Evolutionary conservation across 2,113 vertebrate genomes (phyloP), one percentile per base, ranked within the genome.

Genomic region (Coryphaenoides rupestris): DNA sequence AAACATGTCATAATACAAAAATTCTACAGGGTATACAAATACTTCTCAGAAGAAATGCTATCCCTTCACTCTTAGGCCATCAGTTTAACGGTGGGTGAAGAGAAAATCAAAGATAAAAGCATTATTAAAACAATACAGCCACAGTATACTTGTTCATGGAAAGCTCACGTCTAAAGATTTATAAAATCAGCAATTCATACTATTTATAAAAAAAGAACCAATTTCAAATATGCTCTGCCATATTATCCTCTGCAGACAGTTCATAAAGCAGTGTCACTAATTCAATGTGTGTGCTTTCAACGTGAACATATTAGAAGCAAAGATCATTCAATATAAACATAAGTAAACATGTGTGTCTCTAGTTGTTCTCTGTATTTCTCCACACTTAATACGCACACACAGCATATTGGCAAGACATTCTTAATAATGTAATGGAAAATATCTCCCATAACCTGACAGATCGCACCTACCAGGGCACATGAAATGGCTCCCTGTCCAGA

Each of bases 151-250:
- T 67, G 15, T 85, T 58, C 22, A 72, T 65, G 71, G 63, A 75
- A 85, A 86, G 86, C 85, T 85, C 87, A 62, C 55, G 76, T 78
- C 73, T 80, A 61, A 53, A 69, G 75, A 72, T 85, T 80, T 66
- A 82, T 80, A 89, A 88, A 82, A 82, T 69, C 58, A 59, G 33
- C 13, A 24, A 67, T 4, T 1, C 4, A 33, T 40, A 26, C 24
- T 45, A 19, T 15, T 45, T 28, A 61, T 22, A 0, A 59, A 60
- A 65, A 62, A 62, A 73, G 16, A 68, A 69, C 7, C 24, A 33
- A 40, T 40, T 47, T 6, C 19, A 10, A 45, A 7, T 17, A 19
- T 54, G 19, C 16, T 64, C 19, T 14, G 46, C 16, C 15, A 1
- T 47, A 55, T 55, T 5, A 55, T 23, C 3, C 49, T 72, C 68